phyloP scores from a whole-genome alignment of 92 coral and sea anemone genomes.

The Scolanthus callimorphus region DNA sequence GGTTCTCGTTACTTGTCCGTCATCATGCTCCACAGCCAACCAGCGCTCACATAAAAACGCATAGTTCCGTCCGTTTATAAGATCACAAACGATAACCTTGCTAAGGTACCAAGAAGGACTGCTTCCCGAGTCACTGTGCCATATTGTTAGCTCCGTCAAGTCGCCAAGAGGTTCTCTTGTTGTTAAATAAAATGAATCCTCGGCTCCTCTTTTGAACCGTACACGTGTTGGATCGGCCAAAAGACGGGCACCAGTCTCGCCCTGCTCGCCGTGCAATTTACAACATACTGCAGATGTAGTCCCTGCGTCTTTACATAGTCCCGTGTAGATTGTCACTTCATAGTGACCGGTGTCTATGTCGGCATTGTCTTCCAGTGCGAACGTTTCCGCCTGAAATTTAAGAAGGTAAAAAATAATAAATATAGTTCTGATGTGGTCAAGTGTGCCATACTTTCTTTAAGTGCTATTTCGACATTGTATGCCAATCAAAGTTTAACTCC shows the following conservation, averaged over 20 bases:
- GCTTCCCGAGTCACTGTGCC: constrained; percentile 31
- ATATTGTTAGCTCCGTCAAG: constrained; percentile 14
- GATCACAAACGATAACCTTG: constrained; percentile 17
- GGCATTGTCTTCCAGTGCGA: constrained; percentile 26
- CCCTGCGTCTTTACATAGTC: constrained; percentile 30
- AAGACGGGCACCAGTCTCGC: constrained; percentile 9
- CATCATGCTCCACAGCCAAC: constrained; percentile 30
- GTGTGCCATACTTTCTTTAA: not conserved
- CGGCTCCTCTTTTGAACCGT: constrained; percentile 33
- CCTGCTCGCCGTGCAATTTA: constrained; percentile 9
- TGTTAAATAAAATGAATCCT: constrained; percentile 21
- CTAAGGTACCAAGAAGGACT: constrained; percentile 30
- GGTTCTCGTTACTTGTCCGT: constrained; percentile 25
- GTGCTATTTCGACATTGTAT: not conserved
- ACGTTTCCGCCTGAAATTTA: constrained; percentile 30
- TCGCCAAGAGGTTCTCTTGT: constrained; percentile 17
- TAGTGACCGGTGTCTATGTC: constrained; percentile 23
- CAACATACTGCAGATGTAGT: constrained; percentile 30
- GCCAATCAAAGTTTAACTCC: not conserved
- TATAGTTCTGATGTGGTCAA: not conserved
- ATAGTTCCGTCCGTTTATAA: not conserved
- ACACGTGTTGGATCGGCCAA: constrained; percentile 16
- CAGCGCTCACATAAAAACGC: constrained; percentile 25
- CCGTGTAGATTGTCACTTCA: constrained; percentile 22
- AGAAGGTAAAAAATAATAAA: not conserved